phyloP scores from a whole-genome alignment of 1,140 invertebrate genomes.

The Microplitis demolitor region DNA sequence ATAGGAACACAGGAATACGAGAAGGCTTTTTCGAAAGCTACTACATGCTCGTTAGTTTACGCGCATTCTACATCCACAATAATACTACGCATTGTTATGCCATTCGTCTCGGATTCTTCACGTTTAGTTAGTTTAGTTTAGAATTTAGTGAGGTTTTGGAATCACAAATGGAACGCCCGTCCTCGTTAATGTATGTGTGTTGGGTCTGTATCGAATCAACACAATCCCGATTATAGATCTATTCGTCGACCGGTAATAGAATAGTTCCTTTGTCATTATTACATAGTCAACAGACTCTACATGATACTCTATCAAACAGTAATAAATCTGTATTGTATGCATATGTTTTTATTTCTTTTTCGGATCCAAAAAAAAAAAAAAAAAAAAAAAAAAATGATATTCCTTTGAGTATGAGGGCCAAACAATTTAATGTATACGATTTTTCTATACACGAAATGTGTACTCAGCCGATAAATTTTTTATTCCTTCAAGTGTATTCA shows the following conservation, averaged over 20 bases:
- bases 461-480: conserved; percentile 19
- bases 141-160: not conserved
- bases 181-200: not conserved
- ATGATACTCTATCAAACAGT: not conserved
- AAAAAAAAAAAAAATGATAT: conserved; percentile 9
- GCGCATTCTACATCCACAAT: conserved; percentile 34
- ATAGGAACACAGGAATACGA: conserved; percentile 36
- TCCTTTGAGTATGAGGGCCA: not conserved
- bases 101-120: conserved; percentile 40
- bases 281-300: conserved; percentile 11
- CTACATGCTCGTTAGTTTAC: conserved; percentile 43
- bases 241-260: not conserved
- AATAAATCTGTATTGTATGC: not conserved
- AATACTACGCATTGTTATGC: conserved; percentile 38
- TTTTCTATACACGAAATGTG: not conserved
- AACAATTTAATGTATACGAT: not conserved
- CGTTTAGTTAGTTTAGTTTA: conserved; percentile 33
- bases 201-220: not conserved
- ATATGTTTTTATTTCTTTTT: not conserved
- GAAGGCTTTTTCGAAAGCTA: conserved; percentile 31
- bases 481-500: conserved; percentile 23
- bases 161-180: not conserved
- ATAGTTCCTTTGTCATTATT: conserved; percentile 19
- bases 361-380: not conserved
- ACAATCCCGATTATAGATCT: conserved; percentile 6